Percentiles rank a stretch among this genome's conserved stretches.
phyloP scores from a whole-genome alignment of 2,113 vertebrate species.

The Bothrops jararaca region DNA sequence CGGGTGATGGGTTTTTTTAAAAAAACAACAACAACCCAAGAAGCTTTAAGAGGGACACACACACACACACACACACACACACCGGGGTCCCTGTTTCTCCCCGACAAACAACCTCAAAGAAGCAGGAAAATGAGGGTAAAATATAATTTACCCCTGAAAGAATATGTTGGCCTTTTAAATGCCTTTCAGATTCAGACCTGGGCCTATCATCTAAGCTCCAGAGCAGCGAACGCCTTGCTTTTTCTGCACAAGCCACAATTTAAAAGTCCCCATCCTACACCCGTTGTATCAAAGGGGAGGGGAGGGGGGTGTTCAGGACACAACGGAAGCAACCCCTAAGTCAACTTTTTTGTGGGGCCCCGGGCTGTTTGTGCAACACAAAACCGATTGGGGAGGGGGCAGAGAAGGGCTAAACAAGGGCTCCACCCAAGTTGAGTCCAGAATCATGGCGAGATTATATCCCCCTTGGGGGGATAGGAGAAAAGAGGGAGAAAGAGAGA shows the following conservation, averaged over 20 bases:
- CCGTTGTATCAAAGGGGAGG: not conserved
- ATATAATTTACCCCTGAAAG: not conserved
- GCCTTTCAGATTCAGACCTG: not conserved
- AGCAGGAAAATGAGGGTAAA: not conserved
- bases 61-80: too few relatives aligned
- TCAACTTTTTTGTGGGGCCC: not conserved
- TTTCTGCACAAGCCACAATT: not conserved
- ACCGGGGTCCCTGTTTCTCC: not conserved
- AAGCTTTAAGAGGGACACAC: not conserved
- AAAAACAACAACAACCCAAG: not conserved
- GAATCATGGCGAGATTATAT: not conserved
- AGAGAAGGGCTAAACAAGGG: not conserved
- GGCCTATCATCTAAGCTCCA: not conserved
- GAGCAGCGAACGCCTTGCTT: not conserved
- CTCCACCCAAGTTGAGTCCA: not conserved
- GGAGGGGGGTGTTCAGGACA: not conserved
- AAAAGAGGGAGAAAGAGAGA: not conserved
- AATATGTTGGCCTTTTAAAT: too few relatives aligned
- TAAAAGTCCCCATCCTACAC: not conserved
- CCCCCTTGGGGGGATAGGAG: not conserved
- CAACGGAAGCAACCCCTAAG: not conserved
- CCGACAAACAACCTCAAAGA: not conserved
- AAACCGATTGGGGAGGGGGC: not conserved
- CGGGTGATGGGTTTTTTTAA: rapidly evolving
- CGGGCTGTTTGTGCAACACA: not conserved